Evolutionary conservation across 2,797 vertebrate species (phyloP).

Genomic region (Threskiornis aethiopicus): DNA sequence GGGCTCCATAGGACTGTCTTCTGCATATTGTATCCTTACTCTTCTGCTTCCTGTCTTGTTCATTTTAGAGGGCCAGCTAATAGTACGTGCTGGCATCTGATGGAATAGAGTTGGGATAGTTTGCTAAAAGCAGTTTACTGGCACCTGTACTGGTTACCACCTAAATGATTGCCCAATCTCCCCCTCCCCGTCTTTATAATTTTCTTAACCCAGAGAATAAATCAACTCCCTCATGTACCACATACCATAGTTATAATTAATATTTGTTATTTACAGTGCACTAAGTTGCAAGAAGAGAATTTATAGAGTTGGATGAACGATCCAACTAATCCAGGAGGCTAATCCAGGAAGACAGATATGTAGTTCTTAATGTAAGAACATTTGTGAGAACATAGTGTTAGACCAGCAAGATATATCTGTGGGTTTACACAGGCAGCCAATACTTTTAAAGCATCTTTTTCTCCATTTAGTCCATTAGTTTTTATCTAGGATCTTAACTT

Average conservation of each 20-base stretch:
- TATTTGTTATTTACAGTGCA: not conserved
- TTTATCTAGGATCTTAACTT: not conserved
- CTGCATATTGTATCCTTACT: not conserved
- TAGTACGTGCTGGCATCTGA: not conserved
- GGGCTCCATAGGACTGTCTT: not conserved
- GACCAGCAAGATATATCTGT: not conserved
- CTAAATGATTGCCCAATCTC: not conserved
- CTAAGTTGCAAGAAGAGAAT: not conserved
- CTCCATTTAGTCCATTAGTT: not conserved
- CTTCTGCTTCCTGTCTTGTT: not conserved
- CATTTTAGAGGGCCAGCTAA: not conserved
- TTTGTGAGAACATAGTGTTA: not conserved
- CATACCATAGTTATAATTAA: not conserved
- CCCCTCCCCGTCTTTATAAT: not conserved
- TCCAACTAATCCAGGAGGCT: not conserved
- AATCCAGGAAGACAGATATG: not conserved
- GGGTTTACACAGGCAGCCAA: not conserved
- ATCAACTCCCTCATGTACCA: not conserved
- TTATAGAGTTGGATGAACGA: not conserved
- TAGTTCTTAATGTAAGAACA: not conserved
- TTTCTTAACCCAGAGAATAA: not conserved
- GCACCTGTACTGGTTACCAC: not conserved
- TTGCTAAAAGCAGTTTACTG: not conserved
- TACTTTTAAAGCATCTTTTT: not conserved
- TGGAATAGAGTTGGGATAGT: not conserved